Percentiles rank a stretch among this genome's conserved stretches.
phyloP scores from a whole-genome alignment of 2,113 vertebrate species.

The Engraulis encrasicolus region DNA sequence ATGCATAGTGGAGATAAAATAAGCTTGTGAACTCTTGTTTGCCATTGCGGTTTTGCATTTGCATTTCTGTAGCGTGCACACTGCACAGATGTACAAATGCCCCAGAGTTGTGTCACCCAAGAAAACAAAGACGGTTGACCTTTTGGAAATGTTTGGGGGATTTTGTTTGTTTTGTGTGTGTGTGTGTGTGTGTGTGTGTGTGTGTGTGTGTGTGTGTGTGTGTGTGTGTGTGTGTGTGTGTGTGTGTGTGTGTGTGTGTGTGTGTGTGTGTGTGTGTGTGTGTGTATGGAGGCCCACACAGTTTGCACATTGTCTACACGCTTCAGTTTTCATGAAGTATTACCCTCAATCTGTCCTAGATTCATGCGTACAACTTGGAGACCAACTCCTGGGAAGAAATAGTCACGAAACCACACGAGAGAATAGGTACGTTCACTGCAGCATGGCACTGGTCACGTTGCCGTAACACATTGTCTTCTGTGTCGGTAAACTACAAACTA shows the following conservation, averaged over 20 bases:
- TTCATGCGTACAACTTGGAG: conserved; percentile 97
- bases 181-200: too few species aligned
- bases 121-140: neutral
- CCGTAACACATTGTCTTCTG: too few species aligned
- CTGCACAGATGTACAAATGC: neutral
- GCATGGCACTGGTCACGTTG: neutral
- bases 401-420: conserved; percentile 91
- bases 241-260: too few species aligned
- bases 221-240: too few species aligned
- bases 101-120: neutral
- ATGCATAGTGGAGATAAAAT: too few species aligned
- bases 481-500: too few species aligned
- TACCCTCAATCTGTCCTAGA: conserved; percentile 70
- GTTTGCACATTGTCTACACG: too few species aligned
- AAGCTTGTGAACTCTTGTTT: neutral
- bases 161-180: too few species aligned
- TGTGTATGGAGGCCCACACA: too few species aligned
- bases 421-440: conserved; percentile 84
- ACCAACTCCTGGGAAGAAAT: conserved; percentile 99
- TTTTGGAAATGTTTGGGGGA: too few species aligned
- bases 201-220: neutral
- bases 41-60: neutral
- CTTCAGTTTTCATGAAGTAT: too few species aligned
- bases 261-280: too few species aligned
- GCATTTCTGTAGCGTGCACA: neutral